These are phyloP conservation scores for Amphiprion percula DNA, from an alignment of 2,113 vertebrate species.

Conservation along the genomic window DNA sequence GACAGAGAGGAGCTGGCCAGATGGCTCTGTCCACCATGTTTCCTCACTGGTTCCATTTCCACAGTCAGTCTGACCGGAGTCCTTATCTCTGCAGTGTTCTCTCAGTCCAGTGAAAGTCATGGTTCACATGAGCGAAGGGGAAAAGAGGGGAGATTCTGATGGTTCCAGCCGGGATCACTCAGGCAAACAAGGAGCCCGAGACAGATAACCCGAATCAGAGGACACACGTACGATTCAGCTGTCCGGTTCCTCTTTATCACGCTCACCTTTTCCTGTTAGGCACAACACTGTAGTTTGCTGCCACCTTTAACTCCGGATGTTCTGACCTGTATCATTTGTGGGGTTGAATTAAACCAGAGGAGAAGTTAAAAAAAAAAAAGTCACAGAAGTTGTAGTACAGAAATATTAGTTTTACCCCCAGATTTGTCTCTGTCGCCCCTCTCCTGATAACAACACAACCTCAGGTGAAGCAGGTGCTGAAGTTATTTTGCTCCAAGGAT, in stretches of 20 bases:
- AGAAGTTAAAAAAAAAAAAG: conserved; percentile 28
- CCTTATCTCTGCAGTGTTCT: conserved; percentile 74
- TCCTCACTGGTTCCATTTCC: conserved; percentile 62
- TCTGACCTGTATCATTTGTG: conserved; percentile 52
- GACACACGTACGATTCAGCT: conserved; percentile 49
- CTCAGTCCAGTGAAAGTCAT: conserved; percentile 68
- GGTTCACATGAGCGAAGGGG: conserved; percentile 52
- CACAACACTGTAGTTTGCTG: background rate
- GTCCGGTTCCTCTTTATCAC: conserved; percentile 51
- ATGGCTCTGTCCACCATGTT: conserved; percentile 77
- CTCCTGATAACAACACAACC: conserved; percentile 44
- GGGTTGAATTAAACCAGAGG: conserved; percentile 31
- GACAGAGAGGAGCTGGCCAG: conserved; percentile 69
- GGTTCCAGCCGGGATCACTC: conserved; percentile 67
- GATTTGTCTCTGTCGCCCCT: background rate
- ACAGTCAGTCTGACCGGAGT: conserved; percentile 55
- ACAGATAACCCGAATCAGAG: conserved; percentile 69
- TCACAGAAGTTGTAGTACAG: conserved; percentile 4
- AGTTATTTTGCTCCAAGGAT: conserved; percentile 68
- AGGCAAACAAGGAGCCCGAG: conserved; percentile 62
- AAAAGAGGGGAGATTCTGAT: conserved; percentile 42
- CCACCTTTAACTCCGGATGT: conserved; percentile 29
- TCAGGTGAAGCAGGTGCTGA: conserved; percentile 50
- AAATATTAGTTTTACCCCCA: conserved; percentile 32
- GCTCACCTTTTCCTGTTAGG: conserved; percentile 36